Base-by-base conservation (phyloP, 2,797 vertebrate species). In the Macropus fuliginosus region DNA sequence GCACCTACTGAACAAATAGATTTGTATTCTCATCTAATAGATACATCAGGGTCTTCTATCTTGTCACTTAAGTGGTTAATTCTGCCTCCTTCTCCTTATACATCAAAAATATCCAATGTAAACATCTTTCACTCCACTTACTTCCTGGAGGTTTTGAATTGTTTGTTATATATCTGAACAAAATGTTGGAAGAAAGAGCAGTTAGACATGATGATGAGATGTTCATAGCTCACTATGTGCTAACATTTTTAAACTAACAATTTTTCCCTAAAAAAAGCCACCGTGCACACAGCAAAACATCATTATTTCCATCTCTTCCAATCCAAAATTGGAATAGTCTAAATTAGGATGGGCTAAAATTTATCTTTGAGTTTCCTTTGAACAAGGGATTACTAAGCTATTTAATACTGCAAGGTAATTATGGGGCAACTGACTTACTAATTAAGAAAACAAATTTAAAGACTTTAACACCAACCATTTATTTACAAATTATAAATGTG, bases 211-310 rank as follows among this genome's bases (percentile, higher is more conserved):
- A 98, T 96, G 96, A 97, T 74, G 96, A 96, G 97, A 98, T 98
- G 97, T 98, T 98, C 98, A 98, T 98, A 98, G 97, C 97, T 98
- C 98, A 98, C 98, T 97, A 98, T 95, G 98, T 98, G 97, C 97
- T 97, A 98, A 98, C 98, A 97, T 98, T 97, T 98, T 98, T 98
- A 98, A 98, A 98, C 98, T 98, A 98, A 98, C 98, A 98, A 98
- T 98, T 98, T 97, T 98, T 98, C 98, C 96, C 98, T 98, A 98
- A 98, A 27, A 50, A 27, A 98, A 92, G 11, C 55, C 95, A 56
- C 95, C 54, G 66, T 91, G 95, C 96, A 91, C 57, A 50, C 21
- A 90, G 55, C 40, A 34, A 94, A 94, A 27, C 66, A 8, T 94
- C 96, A 95, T 28, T 95, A 92, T 66, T 96, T 95, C 4, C 54